Conservation (phyloP, 2,797 vertebrate species). For the Pteropus rufus region DNA sequence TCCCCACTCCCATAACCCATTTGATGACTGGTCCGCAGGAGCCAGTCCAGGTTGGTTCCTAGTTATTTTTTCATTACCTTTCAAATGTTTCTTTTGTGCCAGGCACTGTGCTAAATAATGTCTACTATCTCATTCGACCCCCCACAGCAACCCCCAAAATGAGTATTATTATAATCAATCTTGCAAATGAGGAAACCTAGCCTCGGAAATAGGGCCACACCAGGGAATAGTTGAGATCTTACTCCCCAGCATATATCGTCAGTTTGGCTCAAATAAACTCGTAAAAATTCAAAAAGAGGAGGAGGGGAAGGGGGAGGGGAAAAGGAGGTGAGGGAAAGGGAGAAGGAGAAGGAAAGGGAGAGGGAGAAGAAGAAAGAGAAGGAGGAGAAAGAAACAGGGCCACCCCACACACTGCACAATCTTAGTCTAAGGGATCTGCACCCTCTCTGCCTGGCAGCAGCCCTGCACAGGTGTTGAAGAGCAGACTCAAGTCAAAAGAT, state of each 20-base stretch:
- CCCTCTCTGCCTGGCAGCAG: neutral
- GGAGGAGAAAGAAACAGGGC: neutral
- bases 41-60: neutral
- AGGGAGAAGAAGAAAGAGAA: too few species aligned
- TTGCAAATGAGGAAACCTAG: neutral
- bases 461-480: neutral
- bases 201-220: neutral
- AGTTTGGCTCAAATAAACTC: too few species aligned
- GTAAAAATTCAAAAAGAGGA: too few species aligned
- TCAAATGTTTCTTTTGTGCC: neutral
- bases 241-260: too few species aligned
- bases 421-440: neutral
- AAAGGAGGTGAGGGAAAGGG: too few species aligned
- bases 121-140: neutral
- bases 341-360: too few species aligned
- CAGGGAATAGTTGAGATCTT: too few species aligned
- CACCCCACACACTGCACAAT: neutral
- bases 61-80: neutral
- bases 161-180: neutral
- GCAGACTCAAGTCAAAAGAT: neutral
- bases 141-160: neutral
- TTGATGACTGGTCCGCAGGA: neutral
- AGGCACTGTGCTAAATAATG: neutral
- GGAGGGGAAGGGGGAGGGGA: too few species aligned
- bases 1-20: neutral